Base-by-base conservation (phyloP, 2,888 invertebrate species). In the Tachina fera region DNA sequence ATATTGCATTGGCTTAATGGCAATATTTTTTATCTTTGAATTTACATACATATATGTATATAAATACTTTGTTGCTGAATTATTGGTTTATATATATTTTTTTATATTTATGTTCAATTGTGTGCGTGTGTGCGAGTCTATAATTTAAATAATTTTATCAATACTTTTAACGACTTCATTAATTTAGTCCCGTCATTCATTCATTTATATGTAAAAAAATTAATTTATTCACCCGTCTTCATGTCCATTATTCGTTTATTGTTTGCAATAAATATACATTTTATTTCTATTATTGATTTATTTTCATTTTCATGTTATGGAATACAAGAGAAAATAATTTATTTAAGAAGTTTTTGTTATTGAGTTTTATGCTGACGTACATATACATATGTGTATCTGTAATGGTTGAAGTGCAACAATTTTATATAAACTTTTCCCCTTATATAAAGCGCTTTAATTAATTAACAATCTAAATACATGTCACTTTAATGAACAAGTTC, bases 261-360 rank as follows among this genome's bases (percentile, higher is more conserved):
- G 19, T 43, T 61, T 51, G 61, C 49, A 10, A 19, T 51, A 51
- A 61, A 74, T 41, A 51, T 74, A 9, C 5, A 31, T 31, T 31
- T 60, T 47, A 51, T 68, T 60, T 77, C 58, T 9, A 67, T 60
- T 68, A 68, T 77, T 77, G 77, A 68, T 70, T 68, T 77, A 60
- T 60, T 10, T 51, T 13, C 22, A 6, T 72, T 49, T 49, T 31
- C 31, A 31, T 31, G 6, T 31, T 31, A 31, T 31, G 0, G 31
- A 6, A 31, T 6, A 6, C 31, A 31, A 31, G 31, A 31, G 6
- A 31, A 6, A 31, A 31, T 31, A 31, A 31, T 31, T 31, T 31
- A 31, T 31, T 31, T 31, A 31, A 31, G 31, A 31, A 31, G 1
- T 31, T 31, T 31, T 31, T 31, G 31, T 6, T 31, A 31, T 31